phyloP scores from a whole-genome alignment of 2,797 vertebrate species.

The Petrocephalus sullivani region DNA sequence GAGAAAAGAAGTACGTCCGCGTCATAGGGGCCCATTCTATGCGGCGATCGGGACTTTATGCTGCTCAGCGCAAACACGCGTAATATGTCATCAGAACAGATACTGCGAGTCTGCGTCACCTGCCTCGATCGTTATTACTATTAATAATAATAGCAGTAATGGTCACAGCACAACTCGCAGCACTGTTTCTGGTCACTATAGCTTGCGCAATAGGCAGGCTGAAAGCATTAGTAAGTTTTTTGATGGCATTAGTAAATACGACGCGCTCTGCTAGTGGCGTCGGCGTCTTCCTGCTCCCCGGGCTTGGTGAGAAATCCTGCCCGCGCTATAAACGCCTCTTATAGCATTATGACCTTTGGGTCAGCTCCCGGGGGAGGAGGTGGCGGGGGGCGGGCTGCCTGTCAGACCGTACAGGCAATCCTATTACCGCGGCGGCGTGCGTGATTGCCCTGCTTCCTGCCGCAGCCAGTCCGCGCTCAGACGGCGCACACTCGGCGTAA shows the following conservation, averaged over 20 bases:
- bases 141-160: not conserved
- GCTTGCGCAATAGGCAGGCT: not conserved
- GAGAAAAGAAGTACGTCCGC: not conserved
- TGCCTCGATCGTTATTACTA: not conserved
- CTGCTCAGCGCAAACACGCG: not conserved
- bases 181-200: not conserved
- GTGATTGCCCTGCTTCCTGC: conserved; percentile 29
- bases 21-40: not conserved
- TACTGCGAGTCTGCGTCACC: not conserved
- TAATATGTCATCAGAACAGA: not conserved
- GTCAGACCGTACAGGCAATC: conserved; percentile 32
- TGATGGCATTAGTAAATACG: not conserved
- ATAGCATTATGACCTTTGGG: conserved; percentile 57
- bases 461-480: not conserved
- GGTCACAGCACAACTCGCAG: not conserved
- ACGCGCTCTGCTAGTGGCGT: not conserved
- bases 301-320: conserved; percentile 24
- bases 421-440: conserved; percentile 27
- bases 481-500: not conserved
- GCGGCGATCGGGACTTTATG: not conserved
- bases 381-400: conserved; percentile 24
- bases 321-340: conserved; percentile 38
- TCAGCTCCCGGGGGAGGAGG: conserved; percentile 51
- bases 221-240: not conserved
- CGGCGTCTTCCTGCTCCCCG: not conserved